Conservation (phyloP, 2,797 vertebrate species). For the Sebastes aleutianus region DNA sequence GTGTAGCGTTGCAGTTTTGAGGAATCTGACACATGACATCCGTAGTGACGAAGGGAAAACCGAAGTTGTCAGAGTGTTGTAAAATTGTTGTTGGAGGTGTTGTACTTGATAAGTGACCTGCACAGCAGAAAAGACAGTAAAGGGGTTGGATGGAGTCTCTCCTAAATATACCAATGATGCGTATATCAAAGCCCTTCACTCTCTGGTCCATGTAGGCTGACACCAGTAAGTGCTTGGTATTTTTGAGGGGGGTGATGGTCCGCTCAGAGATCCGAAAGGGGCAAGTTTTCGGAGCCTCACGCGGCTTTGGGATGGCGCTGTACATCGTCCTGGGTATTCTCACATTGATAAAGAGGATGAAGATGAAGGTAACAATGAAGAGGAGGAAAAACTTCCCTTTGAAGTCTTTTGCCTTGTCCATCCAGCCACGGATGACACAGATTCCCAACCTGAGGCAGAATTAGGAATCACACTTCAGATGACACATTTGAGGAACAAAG, state of each 20-base stretch:
- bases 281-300: rapidly evolving
- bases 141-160: constrained; percentile 51
- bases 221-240: constrained; percentile 65
- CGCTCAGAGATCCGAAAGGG: background rate
- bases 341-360: rapidly evolving
- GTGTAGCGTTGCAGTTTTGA: constrained; percentile 11
- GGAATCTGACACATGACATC: constrained; percentile 72
- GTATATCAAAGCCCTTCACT: constrained; percentile 10
- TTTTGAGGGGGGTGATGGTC: constrained; percentile 53
- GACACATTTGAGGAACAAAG: background rate
- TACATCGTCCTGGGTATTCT: rapidly evolving
- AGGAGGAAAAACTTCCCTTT: background rate
- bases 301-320: no score
- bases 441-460: constrained; percentile 12
- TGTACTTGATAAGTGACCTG: background rate
- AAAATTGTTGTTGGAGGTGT: constrained; percentile 12
- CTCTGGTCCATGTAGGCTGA: constrained; percentile 68
- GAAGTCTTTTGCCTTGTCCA: background rate
- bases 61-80: constrained; percentile 56
- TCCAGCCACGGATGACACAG: background rate
- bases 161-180: constrained; percentile 69
- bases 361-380: background rate
- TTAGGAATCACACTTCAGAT: background rate
- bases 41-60: constrained; percentile 65
- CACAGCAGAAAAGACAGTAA: constrained; percentile 66